Evolutionary conservation across 2,113 vertebrate genomes (phyloP).

Genomic region (Saimiri boliviensis): DNA sequence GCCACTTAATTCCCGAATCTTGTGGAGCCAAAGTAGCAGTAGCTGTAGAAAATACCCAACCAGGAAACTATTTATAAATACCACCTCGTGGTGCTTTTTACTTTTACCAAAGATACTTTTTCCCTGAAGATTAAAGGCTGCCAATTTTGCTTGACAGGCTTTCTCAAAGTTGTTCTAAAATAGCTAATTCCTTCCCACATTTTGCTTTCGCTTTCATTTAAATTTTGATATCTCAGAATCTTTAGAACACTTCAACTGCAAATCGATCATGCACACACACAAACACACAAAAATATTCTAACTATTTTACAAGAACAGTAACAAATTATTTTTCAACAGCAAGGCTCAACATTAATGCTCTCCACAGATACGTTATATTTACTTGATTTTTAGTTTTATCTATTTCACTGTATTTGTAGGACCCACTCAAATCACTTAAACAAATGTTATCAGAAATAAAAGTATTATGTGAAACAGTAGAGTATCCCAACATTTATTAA

Average conservation of each 20-base stretch:
- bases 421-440: no score
- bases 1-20: not conserved
- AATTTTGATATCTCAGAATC: conserved; percentile 91
- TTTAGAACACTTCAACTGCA: conserved; percentile 92
- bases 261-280: conserved; percentile 48
- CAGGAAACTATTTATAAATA: not conserved
- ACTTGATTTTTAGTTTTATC: not conserved
- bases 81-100: conserved; percentile 94
- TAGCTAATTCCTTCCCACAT: conserved; percentile 86
- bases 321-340: conserved; percentile 8
- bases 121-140: conserved; percentile 90
- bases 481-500: no score
- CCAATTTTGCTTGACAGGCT: conserved; percentile 87
- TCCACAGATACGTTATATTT: not conserved
- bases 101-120: conserved; percentile 92
- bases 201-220: conserved; percentile 89
- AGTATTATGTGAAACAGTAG: no score
- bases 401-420: not conserved
- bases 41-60: not conserved
- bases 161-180: conserved; percentile 9
- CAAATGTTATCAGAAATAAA: no score
- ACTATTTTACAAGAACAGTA: not conserved
- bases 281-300: not conserved
- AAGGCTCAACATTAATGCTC: conserved; percentile 11
- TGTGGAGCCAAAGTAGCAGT: not conserved